Conservation (phyloP, 2,888 invertebrate species). For the Ptychoptera albimana region DNA sequence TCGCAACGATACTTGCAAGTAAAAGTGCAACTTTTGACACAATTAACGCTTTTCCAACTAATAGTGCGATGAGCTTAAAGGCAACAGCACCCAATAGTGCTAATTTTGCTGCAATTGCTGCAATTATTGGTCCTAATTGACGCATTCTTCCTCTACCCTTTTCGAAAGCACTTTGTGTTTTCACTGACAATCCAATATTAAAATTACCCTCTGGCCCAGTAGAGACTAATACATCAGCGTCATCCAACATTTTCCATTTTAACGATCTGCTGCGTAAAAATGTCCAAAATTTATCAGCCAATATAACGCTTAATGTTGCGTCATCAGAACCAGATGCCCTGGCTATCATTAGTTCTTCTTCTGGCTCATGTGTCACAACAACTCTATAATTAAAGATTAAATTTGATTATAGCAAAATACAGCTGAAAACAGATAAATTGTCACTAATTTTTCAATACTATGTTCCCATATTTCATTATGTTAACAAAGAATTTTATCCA, state of each 20-base stretch:
- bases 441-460: no score
- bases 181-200: slow-evolving; percentile 47
- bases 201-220: slow-evolving; percentile 47
- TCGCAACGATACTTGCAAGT: slow-evolving; percentile 60
- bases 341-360: slow-evolving; percentile 39
- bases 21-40: slow-evolving; percentile 72
- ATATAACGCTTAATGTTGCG: slow-evolving; percentile 43
- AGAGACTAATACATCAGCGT: slow-evolving; percentile 60
- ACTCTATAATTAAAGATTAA: slow-evolving; percentile 9
- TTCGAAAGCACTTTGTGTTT: slow-evolving; percentile 39
- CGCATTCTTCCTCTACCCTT: slow-evolving; percentile 53
- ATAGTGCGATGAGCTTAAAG: slow-evolving; percentile 62
- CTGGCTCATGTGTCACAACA: slow-evolving; percentile 30
- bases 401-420: neutral
- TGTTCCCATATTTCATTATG: no score
- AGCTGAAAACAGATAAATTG: no score
- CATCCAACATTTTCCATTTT: slow-evolving; percentile 61
- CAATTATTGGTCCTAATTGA: slow-evolving; percentile 53
- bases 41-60: slow-evolving; percentile 72
- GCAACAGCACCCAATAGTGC: slow-evolving; percentile 65
- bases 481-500: no score
- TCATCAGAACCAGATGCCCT: slow-evolving; percentile 35
- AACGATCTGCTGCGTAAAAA: slow-evolving; percentile 61
- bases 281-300: slow-evolving; percentile 58
- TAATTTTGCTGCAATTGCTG: slow-evolving; percentile 62